Evolutionary conservation across 1,140 invertebrate species (phyloP).

Genomic region (Triops longicaudatus): DNA sequence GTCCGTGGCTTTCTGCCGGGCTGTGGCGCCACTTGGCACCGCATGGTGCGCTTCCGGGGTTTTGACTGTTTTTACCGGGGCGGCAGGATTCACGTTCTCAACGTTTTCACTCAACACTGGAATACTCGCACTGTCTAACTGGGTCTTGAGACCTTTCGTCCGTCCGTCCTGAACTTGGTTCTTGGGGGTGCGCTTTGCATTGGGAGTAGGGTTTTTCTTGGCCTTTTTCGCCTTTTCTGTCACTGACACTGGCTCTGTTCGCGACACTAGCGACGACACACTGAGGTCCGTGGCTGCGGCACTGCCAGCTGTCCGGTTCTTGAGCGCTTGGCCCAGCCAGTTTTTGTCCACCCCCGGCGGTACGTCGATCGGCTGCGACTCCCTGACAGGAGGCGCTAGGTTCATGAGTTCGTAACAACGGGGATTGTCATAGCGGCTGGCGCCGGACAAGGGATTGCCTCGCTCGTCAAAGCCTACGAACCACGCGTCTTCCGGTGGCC

Average conservation of each 20-base stretch:
- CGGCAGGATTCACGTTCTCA: neutral
- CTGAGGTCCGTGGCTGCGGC: neutral
- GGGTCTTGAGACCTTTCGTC: neutral
- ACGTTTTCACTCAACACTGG: neutral
- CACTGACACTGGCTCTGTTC: neutral
- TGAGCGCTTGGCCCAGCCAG: neutral
- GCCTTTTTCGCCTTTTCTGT: neutral
- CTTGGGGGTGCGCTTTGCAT: neutral
- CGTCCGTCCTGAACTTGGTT: neutral
- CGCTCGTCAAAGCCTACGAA: constrained; percentile 6
- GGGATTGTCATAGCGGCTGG: neutral
- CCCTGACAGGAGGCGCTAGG: neutral
- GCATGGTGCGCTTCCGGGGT: neutral
- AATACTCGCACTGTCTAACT: constrained; percentile 2
- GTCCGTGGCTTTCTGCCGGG: neutral
- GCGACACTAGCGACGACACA: neutral
- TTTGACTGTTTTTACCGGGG: neutral
- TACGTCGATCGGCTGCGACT: neutral
- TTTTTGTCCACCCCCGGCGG: neutral
- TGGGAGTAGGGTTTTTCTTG: neutral
- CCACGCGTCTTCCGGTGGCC: neutral
- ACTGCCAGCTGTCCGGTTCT: neutral
- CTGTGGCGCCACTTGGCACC: neutral
- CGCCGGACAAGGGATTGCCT: neutral
- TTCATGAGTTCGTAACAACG: neutral